phyloP scores from a whole-genome alignment of 2,113 vertebrate species.

The Anguilla rostrata region DNA sequence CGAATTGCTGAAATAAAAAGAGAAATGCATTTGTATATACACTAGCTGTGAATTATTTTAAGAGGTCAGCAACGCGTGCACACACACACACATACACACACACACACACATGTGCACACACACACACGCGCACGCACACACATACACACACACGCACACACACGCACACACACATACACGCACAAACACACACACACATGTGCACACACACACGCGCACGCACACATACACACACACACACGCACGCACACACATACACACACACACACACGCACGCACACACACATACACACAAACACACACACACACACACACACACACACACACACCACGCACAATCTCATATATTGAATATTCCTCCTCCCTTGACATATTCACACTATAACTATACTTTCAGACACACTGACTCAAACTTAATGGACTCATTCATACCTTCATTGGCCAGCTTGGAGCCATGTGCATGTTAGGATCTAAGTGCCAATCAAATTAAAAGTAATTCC shows the following conservation, averaged over 20 bases:
- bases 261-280: background rate
- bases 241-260: slow-evolving; percentile 3
- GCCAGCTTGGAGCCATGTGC: too few relatives aligned
- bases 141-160: too few relatives aligned
- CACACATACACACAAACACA: background rate
- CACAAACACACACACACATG: too few relatives aligned
- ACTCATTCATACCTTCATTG: background rate
- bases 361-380: background rate
- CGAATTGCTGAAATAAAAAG: background rate
- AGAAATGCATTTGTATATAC: background rate
- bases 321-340: background rate
- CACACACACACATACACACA: too few relatives aligned
- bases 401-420: background rate
- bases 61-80: background rate
- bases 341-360: too few relatives aligned
- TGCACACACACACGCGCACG: too few relatives aligned
- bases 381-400: background rate
- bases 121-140: too few relatives aligned
- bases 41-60: background rate
- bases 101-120: too few relatives aligned
- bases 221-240: background rate
- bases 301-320: background rate
- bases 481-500: too few relatives aligned
- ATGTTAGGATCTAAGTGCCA: too few relatives aligned
- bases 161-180: too few relatives aligned